A percentile compares a stretch with the other conserved stretches of the same genome.
Evolutionary conservation across 1,140 invertebrate genomes (phyloP).

Genomic region (Semibalanus balanoides): DNA sequence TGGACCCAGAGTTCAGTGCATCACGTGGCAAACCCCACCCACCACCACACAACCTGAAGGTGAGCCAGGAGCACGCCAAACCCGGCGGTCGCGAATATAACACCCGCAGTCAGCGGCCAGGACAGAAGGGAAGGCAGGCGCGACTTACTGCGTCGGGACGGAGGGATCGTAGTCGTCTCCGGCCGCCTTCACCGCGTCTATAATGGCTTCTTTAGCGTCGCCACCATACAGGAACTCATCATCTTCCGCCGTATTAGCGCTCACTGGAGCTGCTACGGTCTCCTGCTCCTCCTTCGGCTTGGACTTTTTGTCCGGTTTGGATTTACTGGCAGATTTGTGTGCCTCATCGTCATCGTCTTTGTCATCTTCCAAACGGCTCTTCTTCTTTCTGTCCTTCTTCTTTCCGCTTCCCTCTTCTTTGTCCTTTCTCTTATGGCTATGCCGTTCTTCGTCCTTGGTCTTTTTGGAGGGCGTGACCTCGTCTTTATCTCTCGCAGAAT

Average conservation of each 20-base stretch:
- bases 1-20: no score
- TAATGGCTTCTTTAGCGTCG: background rate
- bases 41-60: no score
- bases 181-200: background rate
- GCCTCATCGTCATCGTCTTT: background rate
- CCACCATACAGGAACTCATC: background rate
- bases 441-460: background rate
- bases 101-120: no score
- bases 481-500: background rate
- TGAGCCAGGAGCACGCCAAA: no score
- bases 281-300: background rate
- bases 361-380: background rate
- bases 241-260: background rate
- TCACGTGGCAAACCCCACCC: no score
- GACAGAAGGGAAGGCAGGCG: no score
- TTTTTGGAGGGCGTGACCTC: background rate
- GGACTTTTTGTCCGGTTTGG: background rate
- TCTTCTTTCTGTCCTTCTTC: background rate
- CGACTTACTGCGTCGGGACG: background rate
- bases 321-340: background rate
- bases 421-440: background rate
- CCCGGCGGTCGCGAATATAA: no score
- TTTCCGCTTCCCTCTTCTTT: background rate
- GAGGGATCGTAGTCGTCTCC: background rate
- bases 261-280: no score